Evolutionary conservation across 2,113 vertebrate species (phyloP).

Genomic region (Charadrius vociferus): DNA sequence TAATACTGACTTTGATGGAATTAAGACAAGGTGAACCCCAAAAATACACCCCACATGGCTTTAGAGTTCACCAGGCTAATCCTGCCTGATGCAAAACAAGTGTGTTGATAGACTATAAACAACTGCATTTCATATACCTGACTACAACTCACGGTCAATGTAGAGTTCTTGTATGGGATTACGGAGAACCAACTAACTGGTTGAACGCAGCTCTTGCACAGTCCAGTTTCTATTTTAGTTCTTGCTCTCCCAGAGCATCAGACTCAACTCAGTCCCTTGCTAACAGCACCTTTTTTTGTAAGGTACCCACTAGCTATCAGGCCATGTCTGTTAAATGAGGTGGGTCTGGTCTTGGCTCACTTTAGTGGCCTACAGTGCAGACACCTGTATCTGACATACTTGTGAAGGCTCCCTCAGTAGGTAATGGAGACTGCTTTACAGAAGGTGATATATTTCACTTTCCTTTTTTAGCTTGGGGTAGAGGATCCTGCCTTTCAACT

Average conservation of each 20-base stretch:
- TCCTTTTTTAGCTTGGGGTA: not conserved
- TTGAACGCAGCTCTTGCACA: not conserved
- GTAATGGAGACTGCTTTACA: not conserved
- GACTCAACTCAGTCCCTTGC: not conserved
- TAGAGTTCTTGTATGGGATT: not conserved
- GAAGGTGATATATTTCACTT: not conserved
- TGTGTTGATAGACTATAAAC: not conserved
- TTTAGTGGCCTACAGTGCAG: not conserved
- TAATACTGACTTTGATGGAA: not conserved
- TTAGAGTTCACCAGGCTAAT: not conserved
- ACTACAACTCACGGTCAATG: not conserved
- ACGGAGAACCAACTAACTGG: not conserved
- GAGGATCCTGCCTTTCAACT: not conserved
- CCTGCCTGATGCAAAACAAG: not conserved
- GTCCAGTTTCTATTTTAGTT: not conserved
- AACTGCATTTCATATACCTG: not conserved
- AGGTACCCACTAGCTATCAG: not conserved
- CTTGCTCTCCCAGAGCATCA: not conserved
- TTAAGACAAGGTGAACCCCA: not conserved
- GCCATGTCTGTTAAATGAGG: fast-evolving
- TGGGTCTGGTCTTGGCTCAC: not conserved
- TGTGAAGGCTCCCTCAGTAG: not conserved
- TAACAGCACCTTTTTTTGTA: no score
- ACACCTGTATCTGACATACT: not conserved
- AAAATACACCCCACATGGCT: not conserved